phyloP scores from a whole-genome alignment of 2,113 vertebrate species.

The Apodemus sylvaticus region DNA sequence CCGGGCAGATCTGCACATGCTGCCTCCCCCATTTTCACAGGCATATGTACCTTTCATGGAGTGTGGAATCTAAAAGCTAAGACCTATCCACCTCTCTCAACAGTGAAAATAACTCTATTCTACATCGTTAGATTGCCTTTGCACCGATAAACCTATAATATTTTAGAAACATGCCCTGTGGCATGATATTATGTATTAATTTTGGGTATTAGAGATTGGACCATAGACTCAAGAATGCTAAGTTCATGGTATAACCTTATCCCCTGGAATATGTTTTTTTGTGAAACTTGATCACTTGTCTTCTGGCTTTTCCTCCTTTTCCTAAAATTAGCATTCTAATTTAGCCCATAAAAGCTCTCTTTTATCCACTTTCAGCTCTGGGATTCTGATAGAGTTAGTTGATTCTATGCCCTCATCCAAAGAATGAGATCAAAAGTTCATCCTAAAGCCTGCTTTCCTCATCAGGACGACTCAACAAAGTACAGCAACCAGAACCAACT shows the following conservation, averaged over 20 bases:
- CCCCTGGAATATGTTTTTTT: neutral
- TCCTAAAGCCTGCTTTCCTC: neutral
- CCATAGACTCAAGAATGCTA: neutral
- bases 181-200: neutral
- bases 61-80: neutral
- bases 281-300: neutral
- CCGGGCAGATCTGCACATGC: neutral
- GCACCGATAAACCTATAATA: neutral
- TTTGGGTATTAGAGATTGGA: neutral
- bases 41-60: neutral
- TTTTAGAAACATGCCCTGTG: constrained; percentile 1
- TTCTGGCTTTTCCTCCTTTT: neutral
- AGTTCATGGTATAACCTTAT: neutral
- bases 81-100: neutral
- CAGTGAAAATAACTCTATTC: neutral
- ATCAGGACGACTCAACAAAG: neutral
- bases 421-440: neutral
- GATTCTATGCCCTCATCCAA: neutral
- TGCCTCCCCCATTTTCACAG: neutral
- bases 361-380: neutral
- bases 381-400: neutral
- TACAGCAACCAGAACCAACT: neutral
- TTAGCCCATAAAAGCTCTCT: neutral
- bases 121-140: neutral
- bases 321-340: neutral